A percentile compares a stretch with the other conserved stretches of the same genome.
Evolutionary conservation across 1,140 invertebrate species (phyloP).

Genomic region (Pissodes strobi): DNA sequence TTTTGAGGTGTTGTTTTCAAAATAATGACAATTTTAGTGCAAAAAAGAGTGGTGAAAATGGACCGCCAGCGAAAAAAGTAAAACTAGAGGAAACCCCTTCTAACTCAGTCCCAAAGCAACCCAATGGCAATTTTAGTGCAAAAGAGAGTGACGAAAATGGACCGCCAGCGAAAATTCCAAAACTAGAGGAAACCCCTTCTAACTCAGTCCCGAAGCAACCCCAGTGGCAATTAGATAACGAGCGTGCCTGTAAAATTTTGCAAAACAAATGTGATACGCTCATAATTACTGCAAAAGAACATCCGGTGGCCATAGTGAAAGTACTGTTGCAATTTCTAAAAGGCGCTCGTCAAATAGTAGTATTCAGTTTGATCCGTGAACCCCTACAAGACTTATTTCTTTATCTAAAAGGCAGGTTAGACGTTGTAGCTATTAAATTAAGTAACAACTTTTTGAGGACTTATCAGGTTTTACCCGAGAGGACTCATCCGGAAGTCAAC

Average conservation of each 20-base stretch:
- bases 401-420: slow-evolving; percentile 69
- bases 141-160: slow-evolving; percentile 26
- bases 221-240: slow-evolving; percentile 69
- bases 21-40: slow-evolving; percentile 47
- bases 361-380: slow-evolving; percentile 80
- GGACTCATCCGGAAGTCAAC: slow-evolving; percentile 82
- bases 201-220: slow-evolving; percentile 57
- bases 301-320: slow-evolving; percentile 78
- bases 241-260: slow-evolving; percentile 63
- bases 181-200: slow-evolving; percentile 25
- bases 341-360: slow-evolving; percentile 79
- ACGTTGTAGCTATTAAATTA: slow-evolving; percentile 75
- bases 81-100: slow-evolving; percentile 33
- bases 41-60: slow-evolving; percentile 23
- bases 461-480: slow-evolving; percentile 85
- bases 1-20: slow-evolving; percentile 68
- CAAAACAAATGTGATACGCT: slow-evolving; percentile 74
- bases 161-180: slow-evolving; percentile 40
- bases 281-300: slow-evolving; percentile 80
- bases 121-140: slow-evolving; percentile 41
- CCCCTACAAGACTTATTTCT: slow-evolving; percentile 80
- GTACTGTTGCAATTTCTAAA: slow-evolving; percentile 76
- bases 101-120: too few species aligned
- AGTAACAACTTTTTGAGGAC: slow-evolving; percentile 85
- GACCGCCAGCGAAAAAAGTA: slow-evolving; percentile 38